Evolutionary conservation across 2,797 vertebrate species (phyloP).

Genomic region (Tolypeutes matacus): DNA sequence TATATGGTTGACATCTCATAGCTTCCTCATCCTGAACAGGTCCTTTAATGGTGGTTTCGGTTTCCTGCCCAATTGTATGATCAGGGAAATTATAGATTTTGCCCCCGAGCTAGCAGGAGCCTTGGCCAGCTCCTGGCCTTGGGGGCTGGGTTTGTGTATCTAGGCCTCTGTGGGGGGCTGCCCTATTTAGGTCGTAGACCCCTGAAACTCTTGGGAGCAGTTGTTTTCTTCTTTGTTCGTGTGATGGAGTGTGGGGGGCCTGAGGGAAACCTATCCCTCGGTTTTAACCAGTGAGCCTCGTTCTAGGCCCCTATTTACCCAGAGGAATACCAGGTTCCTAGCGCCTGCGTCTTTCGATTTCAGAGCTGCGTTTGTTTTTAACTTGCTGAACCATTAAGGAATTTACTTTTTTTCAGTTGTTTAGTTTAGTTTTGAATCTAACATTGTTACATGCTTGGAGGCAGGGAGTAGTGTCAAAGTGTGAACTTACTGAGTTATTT

Average conservation of each 20-base stretch:
- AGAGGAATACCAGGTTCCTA: neutral
- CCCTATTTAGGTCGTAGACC: neutral
- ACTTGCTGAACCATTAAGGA: slow-evolving; percentile 35
- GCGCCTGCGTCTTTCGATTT: neutral
- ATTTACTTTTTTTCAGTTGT: slow-evolving; percentile 39
- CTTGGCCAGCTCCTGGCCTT: neutral
- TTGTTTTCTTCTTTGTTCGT: neutral
- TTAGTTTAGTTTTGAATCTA: slow-evolving; percentile 61
- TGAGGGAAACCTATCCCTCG: neutral
- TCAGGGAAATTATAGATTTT: neutral
- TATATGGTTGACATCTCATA: neutral
- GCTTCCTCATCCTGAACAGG: neutral
- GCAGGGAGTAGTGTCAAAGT: slow-evolving; percentile 35
- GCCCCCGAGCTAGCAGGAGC: neutral
- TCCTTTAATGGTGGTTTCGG: neutral
- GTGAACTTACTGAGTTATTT: slow-evolving; percentile 46
- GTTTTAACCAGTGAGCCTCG: neutral
- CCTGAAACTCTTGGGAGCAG: neutral
- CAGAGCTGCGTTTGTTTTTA: neutral
- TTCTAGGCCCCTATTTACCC: neutral
- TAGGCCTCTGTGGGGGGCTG: neutral
- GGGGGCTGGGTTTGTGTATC: neutral
- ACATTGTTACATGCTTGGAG: slow-evolving; percentile 20
- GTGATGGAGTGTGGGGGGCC: fast-evolving
- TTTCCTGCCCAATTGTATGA: neutral